phyloP scores from a whole-genome alignment of 2,888 invertebrate genomes.

The Zeuzera pyrina region DNA sequence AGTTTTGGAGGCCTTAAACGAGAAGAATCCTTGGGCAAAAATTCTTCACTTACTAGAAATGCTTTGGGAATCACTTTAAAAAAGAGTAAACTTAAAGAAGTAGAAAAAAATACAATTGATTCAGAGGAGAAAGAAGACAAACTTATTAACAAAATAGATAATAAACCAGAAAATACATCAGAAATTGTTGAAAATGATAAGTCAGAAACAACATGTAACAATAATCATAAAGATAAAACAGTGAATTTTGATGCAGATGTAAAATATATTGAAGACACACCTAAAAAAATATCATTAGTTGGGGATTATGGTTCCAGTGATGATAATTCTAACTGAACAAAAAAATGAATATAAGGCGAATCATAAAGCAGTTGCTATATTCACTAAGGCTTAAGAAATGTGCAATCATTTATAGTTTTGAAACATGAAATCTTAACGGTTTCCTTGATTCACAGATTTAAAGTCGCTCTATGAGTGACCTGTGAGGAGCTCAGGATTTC shows the following conservation, averaged over 20 bases:
- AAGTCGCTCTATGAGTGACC: too few species aligned
- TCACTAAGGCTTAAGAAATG: too few species aligned
- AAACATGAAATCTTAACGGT: too few species aligned
- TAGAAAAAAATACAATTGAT: too few species aligned
- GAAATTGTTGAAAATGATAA: constrained; percentile 5
- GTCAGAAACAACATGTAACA: constrained; percentile 1
- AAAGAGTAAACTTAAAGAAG: constrained; percentile 26
- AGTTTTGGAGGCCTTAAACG: constrained; percentile 71
- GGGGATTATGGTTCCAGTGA: constrained; percentile 57
- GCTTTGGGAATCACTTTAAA: constrained; percentile 54
- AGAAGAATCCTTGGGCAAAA: constrained; percentile 64
- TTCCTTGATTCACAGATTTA: too few species aligned
- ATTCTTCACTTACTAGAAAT: constrained; percentile 37
- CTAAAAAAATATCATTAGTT: constrained; percentile 33
- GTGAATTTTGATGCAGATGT: constrained; percentile 5
- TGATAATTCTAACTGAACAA: constrained; percentile 38
- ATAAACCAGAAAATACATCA: constrained; percentile 3
- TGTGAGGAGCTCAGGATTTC: too few species aligned
- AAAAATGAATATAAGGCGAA: not conserved
- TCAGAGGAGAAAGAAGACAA: constrained; percentile 5
- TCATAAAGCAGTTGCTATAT: too few species aligned
- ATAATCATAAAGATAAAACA: constrained; percentile 6
- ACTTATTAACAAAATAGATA: constrained; percentile 1
- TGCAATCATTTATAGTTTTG: too few species aligned
- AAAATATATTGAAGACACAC: constrained; percentile 3